These are phyloP conservation scores for Idaea biselata DNA, from an alignment of 2,888 invertebrate genomes.

Conservation along the genomic window DNA sequence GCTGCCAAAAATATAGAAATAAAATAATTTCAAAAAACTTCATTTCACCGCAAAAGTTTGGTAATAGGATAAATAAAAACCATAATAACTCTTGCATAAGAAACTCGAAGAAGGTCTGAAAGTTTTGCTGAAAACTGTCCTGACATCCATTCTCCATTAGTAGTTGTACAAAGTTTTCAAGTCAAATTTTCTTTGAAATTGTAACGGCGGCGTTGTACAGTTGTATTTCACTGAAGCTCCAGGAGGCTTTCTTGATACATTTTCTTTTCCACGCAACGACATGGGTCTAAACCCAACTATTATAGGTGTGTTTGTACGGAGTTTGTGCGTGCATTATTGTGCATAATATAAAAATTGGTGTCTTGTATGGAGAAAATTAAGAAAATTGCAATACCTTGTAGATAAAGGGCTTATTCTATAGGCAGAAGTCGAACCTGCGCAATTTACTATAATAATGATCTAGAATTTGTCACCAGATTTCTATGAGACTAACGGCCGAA, in stretches of 20 bases:
- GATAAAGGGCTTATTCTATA: too few species aligned
- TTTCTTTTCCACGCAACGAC: too few species aligned
- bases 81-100: neutral
- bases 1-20: neutral
- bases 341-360: too few species aligned
- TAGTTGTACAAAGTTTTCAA: neutral
- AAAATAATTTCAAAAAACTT: neutral
- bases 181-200: neutral
- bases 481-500: too few species aligned
- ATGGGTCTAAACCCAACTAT: too few species aligned
- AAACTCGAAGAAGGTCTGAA: neutral
- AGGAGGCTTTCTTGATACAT: neutral
- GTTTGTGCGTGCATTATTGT: too few species aligned
- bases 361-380: too few species aligned
- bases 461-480: too few species aligned
- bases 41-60: neutral
- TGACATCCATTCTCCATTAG: slow-evolving; percentile 1
- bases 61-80: neutral
- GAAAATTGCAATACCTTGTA: too few species aligned
- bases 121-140: neutral
- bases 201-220: neutral
- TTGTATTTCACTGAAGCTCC: neutral
- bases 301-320: too few species aligned
- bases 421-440: too few species aligned
- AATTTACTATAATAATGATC: too few species aligned